Base-by-base conservation (phyloP, 1,140 invertebrate species). In the Aphelinus atriplicis region DNA sequence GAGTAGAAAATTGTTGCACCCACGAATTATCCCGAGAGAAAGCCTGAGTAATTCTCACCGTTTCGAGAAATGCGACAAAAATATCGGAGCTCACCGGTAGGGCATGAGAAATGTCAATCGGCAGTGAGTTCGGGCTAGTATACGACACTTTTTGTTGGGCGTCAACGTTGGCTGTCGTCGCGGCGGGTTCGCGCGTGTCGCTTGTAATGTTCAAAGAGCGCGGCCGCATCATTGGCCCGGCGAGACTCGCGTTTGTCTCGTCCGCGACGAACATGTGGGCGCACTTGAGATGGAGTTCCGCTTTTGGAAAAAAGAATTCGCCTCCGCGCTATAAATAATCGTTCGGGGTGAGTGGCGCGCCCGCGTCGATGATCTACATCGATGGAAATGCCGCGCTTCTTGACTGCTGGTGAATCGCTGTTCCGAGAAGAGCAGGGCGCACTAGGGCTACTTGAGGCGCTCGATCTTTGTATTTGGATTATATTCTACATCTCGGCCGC, bases 251-350 rank as follows among this genome's bases (percentile, higher is more conserved):
- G 5, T 2, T 26, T 60, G 6, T 56, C 9, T 4, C 43, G n/a
- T 45, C 4, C 62, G 46, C 71, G 46, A 7, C 3, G 7, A 62
- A 71, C 72, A 78, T 69, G 73, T 80, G 79, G 78, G 68, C 79
- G 76, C 78, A 80, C 78, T 81, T 80, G 78, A 79, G 73, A 58
- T 61, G 63, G 48, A 68, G 76, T 75, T 56, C 53, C 67, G 51
- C 57, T 69, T 70, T 60, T 56, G 56, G 63, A 66, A 78, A 78
- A 80, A 78, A 81, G 78, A 78, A 81, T 80, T 79, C 71, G 79
- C 80, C 80, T 73, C 77, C 70, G 53, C 3, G 77, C 81, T 84
- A 83, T 83, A 81, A 84, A 84, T 83, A 84, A 81, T 77, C 64
- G 58, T 43, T 61, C 57, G 48, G 71, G 65, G 67, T 76, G 77